Conservation (phyloP, 2,113 vertebrate species). For the Desmodus rotundus region DNA sequence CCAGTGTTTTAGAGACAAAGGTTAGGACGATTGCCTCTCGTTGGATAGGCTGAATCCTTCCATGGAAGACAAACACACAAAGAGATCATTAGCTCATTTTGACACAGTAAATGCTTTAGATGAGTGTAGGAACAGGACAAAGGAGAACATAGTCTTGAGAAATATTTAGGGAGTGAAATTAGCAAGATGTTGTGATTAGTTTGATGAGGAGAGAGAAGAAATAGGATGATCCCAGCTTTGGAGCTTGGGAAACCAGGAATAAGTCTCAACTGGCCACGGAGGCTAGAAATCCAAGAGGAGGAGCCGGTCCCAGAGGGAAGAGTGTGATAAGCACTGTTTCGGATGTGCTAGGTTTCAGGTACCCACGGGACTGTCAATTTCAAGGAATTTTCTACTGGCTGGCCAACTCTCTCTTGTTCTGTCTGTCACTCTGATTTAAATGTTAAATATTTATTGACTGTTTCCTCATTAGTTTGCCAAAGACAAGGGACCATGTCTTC, state of each 20-base stretch:
- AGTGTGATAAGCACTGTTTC: neutral
- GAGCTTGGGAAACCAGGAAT: neutral
- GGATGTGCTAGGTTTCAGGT: neutral
- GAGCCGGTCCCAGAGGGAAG: neutral
- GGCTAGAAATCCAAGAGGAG: neutral
- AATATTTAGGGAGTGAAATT: neutral
- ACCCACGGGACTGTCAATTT: neutral
- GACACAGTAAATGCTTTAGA: neutral
- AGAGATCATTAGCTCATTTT: constrained; percentile 1
- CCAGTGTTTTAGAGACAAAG: neutral
- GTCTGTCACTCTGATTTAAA: neutral
- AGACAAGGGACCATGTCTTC: neutral
- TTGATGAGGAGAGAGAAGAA: neutral
- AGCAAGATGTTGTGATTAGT: neutral
- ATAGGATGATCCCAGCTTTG: neutral
- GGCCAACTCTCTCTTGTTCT: neutral
- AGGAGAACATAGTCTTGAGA: neutral
- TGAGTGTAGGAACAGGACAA: neutral
- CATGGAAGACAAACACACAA: neutral
- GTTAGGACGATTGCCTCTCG: neutral
- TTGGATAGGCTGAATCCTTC: neutral
- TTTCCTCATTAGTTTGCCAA: neutral
- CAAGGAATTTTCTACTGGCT: neutral
- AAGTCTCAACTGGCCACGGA: neutral
- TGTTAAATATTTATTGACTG: neutral